phyloP scores from a whole-genome alignment of 2,113 vertebrate species.

The Varanus komodoensis region DNA sequence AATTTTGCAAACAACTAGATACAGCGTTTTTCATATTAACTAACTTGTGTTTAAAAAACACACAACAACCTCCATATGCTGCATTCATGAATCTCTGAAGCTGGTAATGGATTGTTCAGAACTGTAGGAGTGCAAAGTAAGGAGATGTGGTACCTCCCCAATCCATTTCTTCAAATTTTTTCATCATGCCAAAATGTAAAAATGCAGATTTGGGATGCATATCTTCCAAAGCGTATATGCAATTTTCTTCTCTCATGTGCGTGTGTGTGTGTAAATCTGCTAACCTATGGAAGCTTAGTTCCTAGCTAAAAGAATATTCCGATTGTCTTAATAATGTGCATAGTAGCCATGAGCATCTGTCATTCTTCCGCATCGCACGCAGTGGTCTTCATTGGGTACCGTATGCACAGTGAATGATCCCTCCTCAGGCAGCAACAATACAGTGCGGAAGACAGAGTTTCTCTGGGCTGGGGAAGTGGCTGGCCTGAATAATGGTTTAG shows the following conservation, averaged over 20 bases:
- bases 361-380: not conserved
- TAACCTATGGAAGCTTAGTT: not conserved
- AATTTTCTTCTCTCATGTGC: not conserved
- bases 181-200: not conserved
- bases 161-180: not conserved
- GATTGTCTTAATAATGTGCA: not conserved
- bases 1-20: conserved; percentile 89
- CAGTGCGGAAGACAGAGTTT: not conserved
- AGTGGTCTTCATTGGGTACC: not conserved
- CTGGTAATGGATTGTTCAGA: conserved; percentile 72
- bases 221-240: not conserved
- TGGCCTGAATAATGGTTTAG: not conserved
- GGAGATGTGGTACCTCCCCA: conserved; percentile 29
- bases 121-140: conserved; percentile 57
- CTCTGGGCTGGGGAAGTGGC: not conserved
- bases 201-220: not conserved
- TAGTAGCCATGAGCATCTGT: too few species aligned
- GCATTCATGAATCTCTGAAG: conserved; percentile 68
- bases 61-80: conserved; percentile 74
- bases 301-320: not conserved
- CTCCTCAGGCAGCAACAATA: not conserved
- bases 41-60: conserved; percentile 77
- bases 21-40: conserved; percentile 87
- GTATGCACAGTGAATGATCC: not conserved
- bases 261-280: too few species aligned